phyloP scores from a whole-genome alignment of 2,888 invertebrate genomes.

The Furcula furcula region DNA sequence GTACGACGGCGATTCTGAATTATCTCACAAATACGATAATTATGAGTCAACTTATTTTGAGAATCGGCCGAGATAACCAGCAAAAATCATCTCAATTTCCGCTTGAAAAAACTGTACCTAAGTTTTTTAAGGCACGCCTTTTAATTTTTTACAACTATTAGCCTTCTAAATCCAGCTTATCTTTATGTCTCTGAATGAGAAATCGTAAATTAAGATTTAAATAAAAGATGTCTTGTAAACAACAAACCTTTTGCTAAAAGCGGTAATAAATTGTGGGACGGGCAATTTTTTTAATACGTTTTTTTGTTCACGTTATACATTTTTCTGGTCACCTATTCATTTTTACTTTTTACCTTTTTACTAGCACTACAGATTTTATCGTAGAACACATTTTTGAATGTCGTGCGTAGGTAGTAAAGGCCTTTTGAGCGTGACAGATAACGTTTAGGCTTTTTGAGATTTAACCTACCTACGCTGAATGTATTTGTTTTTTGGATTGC shows the following conservation, averaged over 20 bases:
- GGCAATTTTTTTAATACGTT: constrained; percentile 34
- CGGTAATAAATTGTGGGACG: constrained; percentile 63
- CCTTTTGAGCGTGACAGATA: constrained; percentile 6
- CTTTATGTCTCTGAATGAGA: constrained; percentile 60
- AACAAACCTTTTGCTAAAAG: constrained; percentile 77
- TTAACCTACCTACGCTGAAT: background rate
- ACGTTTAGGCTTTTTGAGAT: background rate
- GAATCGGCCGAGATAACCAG: constrained; percentile 7
- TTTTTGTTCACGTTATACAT: constrained; percentile 36
- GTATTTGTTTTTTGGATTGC: constrained; percentile 3
- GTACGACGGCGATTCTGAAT: too few relatives aligned
- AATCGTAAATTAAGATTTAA: constrained; percentile 75
- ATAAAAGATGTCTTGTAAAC: constrained; percentile 76
- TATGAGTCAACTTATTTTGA: too few relatives aligned
- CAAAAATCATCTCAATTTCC: constrained; percentile 31
- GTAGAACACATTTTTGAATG: constrained; percentile 16
- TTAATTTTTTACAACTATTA: constrained; percentile 36
- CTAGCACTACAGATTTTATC: constrained; percentile 33
- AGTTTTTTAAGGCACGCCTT: constrained; percentile 23
- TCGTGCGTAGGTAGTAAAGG: constrained; percentile 15
- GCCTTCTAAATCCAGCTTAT: constrained; percentile 54
- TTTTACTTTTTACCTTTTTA: constrained; percentile 34
- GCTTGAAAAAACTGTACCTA: too few relatives aligned
- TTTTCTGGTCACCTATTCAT: constrained; percentile 42
- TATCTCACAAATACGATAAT: too few relatives aligned